These are phyloP conservation scores for Anadara kagoshimensis DNA, from an alignment of 1,140 invertebrate species.

Conservation along the genomic window DNA sequence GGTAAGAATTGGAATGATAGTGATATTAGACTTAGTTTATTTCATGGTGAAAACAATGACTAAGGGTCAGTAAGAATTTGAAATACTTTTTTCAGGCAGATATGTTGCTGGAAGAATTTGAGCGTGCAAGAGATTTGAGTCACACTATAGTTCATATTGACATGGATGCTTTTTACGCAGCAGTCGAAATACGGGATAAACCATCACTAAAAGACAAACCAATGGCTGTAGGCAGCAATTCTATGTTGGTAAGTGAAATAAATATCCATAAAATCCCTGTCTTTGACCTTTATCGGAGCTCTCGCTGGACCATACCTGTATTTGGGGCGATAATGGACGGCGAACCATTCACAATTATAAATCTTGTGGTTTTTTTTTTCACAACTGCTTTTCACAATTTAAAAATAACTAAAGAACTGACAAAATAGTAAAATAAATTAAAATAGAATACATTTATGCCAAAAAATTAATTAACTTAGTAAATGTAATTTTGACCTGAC, in stretches of 20 bases:
- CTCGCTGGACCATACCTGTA: no score
- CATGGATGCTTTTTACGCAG: slow-evolving; percentile 82
- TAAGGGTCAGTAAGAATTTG: neutral
- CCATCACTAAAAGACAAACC: slow-evolving; percentile 78
- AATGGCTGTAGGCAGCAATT: slow-evolving; percentile 80
- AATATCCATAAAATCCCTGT: no score
- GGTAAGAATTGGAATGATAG: neutral
- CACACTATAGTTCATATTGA: slow-evolving; percentile 80
- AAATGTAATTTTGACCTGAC: no score
- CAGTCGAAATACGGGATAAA: slow-evolving; percentile 81
- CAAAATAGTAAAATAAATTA: no score
- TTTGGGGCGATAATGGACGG: no score
- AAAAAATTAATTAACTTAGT: no score
- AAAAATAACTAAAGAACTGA: no score
- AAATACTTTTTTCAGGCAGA: slow-evolving; percentile 70
- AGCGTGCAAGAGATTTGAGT: slow-evolving; percentile 73
- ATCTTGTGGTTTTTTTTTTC: no score
- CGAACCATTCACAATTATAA: no score
- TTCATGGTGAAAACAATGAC: neutral
- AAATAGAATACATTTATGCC: no score
- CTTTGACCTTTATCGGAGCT: no score
- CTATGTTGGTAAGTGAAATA: slow-evolving; percentile 77
- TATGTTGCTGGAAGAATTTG: slow-evolving; percentile 66
- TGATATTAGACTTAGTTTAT: neutral
- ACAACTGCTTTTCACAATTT: no score